A percentile compares a stretch with the other conserved stretches of the same genome.
Conservation (phyloP, 2,113 vertebrate genomes). For the Hemibagrus wyckioides region DNA sequence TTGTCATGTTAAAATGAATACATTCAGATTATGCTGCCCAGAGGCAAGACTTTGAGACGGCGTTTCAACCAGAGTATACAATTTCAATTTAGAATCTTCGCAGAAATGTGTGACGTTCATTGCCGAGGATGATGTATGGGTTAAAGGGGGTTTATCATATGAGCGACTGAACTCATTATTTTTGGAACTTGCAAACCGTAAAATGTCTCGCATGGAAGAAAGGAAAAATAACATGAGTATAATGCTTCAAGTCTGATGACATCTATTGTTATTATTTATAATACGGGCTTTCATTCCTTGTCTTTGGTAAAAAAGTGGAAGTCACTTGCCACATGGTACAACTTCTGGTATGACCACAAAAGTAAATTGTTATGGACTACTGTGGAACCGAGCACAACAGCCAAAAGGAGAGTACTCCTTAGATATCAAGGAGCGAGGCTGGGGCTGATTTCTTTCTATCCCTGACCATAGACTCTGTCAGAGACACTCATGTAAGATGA, state of each 20-base stretch:
- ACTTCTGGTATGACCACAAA: not conserved
- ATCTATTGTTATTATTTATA: not conserved
- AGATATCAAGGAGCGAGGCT: not conserved
- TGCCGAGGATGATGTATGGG: not conserved
- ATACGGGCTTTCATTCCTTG: not conserved
- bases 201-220: not conserved
- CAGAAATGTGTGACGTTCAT: not conserved
- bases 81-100: not conserved
- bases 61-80: not conserved
- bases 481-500: not conserved
- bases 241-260: not conserved
- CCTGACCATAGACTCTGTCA: not conserved
- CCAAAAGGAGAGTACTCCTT: not conserved
- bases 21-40: slow-evolving; percentile 7
- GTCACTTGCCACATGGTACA: not conserved
- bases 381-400: not conserved
- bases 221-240: not conserved
- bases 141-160: not conserved
- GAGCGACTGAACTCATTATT: not conserved
- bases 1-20: not conserved
- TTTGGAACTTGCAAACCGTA: not conserved
- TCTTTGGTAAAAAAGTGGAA: not conserved
- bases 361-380: not conserved
- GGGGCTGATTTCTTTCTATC: not conserved
- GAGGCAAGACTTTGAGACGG: not conserved